Conservation (phyloP, 2,113 vertebrate genomes). For the Ploceus nigricollis region DNA sequence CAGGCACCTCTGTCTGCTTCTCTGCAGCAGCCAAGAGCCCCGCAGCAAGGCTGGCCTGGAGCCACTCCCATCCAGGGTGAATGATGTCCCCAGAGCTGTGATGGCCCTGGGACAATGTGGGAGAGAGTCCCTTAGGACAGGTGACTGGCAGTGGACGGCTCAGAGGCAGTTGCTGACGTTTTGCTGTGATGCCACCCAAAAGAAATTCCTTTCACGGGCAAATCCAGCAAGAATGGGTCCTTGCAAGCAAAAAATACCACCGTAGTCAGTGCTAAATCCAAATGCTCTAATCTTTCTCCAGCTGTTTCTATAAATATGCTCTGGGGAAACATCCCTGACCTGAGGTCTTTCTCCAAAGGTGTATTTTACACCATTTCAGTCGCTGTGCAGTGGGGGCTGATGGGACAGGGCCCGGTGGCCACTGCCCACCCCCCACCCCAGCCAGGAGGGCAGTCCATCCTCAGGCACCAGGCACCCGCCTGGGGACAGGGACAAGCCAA, state of each 20-base stretch:
- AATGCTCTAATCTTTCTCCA: background rate
- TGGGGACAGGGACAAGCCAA: rapidly evolving
- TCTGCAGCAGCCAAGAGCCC: background rate
- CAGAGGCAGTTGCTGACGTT: background rate
- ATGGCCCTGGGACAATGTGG: background rate
- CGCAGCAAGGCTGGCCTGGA: background rate
- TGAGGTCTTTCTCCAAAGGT: background rate
- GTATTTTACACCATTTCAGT: background rate
- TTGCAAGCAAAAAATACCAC: background rate
- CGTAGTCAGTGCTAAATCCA: background rate
- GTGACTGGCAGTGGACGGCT: rapidly evolving
- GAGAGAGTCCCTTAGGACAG: rapidly evolving
- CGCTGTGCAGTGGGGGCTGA: rapidly evolving
- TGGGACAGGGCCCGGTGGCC: rapidly evolving
- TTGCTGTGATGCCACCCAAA: background rate
- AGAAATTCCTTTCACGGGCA: background rate
- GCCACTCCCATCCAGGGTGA: background rate
- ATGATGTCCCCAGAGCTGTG: rapidly evolving
- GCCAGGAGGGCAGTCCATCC: background rate
- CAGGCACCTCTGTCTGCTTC: background rate
- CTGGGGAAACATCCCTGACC: background rate
- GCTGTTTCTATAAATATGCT: background rate
- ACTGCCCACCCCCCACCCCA: too few relatives aligned
- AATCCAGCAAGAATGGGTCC: background rate
- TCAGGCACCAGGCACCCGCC: rapidly evolving